Conservation (phyloP, 2,888 invertebrate genomes). For the Drosophila colorata region DNA sequence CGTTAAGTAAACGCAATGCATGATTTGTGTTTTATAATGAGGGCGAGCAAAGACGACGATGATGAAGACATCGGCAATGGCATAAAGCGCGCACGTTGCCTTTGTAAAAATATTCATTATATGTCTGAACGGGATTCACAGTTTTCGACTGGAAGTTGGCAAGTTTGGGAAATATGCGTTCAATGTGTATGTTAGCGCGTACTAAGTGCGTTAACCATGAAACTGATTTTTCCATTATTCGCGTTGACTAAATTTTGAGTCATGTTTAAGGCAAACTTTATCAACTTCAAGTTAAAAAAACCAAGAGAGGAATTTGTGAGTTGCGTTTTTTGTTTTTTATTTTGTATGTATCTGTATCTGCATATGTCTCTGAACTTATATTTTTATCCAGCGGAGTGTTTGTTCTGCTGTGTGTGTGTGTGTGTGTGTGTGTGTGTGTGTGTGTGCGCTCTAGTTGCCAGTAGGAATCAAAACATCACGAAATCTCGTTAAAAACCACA, state of each 20-base stretch:
- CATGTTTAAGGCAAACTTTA: constrained; percentile 11
- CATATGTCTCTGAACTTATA: not conserved
- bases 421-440: constrained; percentile 24
- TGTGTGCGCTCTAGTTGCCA: constrained; percentile 46
- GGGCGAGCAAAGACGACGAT: constrained; percentile 48
- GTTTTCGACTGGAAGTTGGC: constrained; percentile 18
- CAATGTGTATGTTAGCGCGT: constrained; percentile 18
- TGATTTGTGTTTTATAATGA: constrained; percentile 82
- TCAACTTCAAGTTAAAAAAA: constrained; percentile 17
- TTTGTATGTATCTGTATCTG: not conserved
- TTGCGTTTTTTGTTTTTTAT: not conserved
- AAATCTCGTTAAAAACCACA: constrained; percentile 64
- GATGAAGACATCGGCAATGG: constrained; percentile 45
- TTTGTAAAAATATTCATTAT: constrained; percentile 63
- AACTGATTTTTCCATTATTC: not conserved
- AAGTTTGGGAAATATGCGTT: constrained; percentile 9
- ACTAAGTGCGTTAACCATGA: constrained; percentile 17
- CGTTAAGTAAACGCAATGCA: constrained; percentile 81
- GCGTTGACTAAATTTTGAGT: constrained; percentile 6
- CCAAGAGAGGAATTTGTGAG: not conserved
- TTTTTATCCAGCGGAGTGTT: too few relatives aligned
- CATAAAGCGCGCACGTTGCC: constrained; percentile 28
- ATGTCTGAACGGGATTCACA: constrained; percentile 17
- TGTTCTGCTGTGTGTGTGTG: not conserved
- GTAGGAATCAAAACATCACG: constrained; percentile 66